These are phyloP conservation scores for Sterna hirundo DNA, from an alignment of 2,113 vertebrate species.

Conservation along the genomic window DNA sequence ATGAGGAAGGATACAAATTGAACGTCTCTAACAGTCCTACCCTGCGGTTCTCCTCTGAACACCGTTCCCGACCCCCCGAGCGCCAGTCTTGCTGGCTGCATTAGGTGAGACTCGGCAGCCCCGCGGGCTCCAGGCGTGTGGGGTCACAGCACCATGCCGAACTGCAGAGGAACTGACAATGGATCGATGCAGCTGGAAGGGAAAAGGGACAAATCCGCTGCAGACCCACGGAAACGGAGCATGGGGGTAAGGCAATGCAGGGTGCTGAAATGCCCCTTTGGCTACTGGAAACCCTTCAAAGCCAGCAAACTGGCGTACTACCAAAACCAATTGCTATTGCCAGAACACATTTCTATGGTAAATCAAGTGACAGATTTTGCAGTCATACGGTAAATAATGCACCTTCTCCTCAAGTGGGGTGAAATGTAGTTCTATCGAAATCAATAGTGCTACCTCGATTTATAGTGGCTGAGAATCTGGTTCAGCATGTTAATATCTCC, in stretches of 20 bases:
- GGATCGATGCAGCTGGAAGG: background rate
- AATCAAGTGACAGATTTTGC: slow-evolving; percentile 9
- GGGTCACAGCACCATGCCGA: background rate
- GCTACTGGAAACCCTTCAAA: slow-evolving; percentile 59
- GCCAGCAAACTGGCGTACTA: background rate
- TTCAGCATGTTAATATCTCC: background rate
- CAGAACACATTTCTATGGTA: background rate
- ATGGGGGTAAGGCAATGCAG: fast-evolving
- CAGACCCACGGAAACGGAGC: background rate
- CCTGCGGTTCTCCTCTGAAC: fast-evolving
- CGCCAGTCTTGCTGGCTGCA: background rate
- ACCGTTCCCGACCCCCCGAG: fast-evolving
- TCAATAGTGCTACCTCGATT: background rate
- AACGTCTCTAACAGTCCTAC: fast-evolving
- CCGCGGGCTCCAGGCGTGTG: fast-evolving
- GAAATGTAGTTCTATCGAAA: background rate
- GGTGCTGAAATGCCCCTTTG: slow-evolving; percentile 19
- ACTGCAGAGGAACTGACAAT: background rate
- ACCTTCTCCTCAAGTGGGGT: background rate
- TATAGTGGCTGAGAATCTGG: background rate
- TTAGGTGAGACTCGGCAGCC: background rate
- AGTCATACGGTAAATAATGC: background rate
- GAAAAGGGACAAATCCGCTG: fast-evolving
- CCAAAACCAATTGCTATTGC: background rate
- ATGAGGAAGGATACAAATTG: background rate